Base-by-base conservation (phyloP, 1,140 invertebrate species). In the Uloborus diversus region DNA sequence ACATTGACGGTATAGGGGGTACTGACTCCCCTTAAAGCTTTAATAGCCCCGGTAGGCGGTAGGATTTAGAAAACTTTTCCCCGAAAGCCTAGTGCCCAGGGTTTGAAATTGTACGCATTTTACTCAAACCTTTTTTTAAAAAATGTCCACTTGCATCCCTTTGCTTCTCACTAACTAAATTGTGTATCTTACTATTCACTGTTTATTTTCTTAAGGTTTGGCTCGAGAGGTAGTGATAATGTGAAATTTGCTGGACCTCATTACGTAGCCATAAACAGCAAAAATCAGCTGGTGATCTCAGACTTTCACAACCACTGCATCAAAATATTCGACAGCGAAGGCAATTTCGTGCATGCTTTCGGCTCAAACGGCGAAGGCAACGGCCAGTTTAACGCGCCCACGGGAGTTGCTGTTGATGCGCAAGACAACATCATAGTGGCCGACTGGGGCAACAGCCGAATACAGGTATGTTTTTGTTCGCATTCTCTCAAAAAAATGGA, bases 221-320 rank as follows among this genome's bases (percentile, higher is more conserved):
- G 85, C 80, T 84, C 84, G 51, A 65, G 85, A n/a, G 87, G 86
- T 13, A 84, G 83, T 62, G 84, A 84, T 30, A 84, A 88, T 35
- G 84, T 86, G 51, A 88, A 90, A 82, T 89, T 90, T 84, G 89
- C 90, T 33, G 90, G 90, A 17, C 90, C 90, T 23, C 90, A 90
- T 83, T 90, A 89, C 83, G 88, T 89, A 20, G 88, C 89, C 20
- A 86, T 90, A 27, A 89, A 88, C 82, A 85, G 85, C 35, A 86
- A 86, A 82, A 86, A 86, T 32, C 86, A 89, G 66, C 88, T 90
- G 78, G 85, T 90, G 3, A 91, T 98, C 3, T 92, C 93, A 1
- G 95, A 98, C 88, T 96, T 94, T 0, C 91, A 94, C 79, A 96
- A 97, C 86, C 91, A 97, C 86, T 90, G 94, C 42, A 91, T 96